Conservation (phyloP, 2,888 invertebrate genomes). For the Aphrophora alni region DNA sequence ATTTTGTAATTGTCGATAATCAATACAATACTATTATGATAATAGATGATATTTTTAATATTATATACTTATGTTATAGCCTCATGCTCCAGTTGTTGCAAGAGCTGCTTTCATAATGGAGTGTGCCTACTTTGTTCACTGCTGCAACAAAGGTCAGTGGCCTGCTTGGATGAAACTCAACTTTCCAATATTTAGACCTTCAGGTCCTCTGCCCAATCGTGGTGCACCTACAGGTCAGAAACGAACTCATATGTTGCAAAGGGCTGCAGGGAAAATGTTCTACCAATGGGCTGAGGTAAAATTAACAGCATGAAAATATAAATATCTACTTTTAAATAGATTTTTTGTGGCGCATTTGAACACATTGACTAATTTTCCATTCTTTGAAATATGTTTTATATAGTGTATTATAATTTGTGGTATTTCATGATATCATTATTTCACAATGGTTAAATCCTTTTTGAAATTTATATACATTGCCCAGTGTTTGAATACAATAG, state of each 20-base stretch:
- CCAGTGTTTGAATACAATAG: too few relatives aligned
- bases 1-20: too few relatives aligned
- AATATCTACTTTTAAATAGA: too few relatives aligned
- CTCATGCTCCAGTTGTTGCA: constrained; percentile 92
- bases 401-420: too few relatives aligned
- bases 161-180: constrained; percentile 96
- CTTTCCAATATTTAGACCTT: constrained; percentile 74
- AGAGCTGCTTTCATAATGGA: constrained; percentile 92
- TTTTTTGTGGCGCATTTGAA: background rate
- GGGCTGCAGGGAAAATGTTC: constrained; percentile 95
- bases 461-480: too few relatives aligned
- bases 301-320: too few relatives aligned
- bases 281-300: constrained; percentile 94
- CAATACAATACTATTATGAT: too few relatives aligned
- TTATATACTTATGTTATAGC: constrained; percentile 66
- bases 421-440: too few relatives aligned
- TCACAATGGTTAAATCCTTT: too few relatives aligned
- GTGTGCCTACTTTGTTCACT: constrained; percentile 95
- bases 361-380: background rate
- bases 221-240: constrained; percentile 65
- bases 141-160: constrained; percentile 98
- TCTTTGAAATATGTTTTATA: too few relatives aligned
- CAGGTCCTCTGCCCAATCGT: constrained; percentile 64
- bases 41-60: too few relatives aligned
- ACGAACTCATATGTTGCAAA: constrained; percentile 75